These are phyloP conservation scores for Platynereis dumerilii DNA, from an alignment of 2,888 invertebrate genomes.

Conservation along the genomic window DNA sequence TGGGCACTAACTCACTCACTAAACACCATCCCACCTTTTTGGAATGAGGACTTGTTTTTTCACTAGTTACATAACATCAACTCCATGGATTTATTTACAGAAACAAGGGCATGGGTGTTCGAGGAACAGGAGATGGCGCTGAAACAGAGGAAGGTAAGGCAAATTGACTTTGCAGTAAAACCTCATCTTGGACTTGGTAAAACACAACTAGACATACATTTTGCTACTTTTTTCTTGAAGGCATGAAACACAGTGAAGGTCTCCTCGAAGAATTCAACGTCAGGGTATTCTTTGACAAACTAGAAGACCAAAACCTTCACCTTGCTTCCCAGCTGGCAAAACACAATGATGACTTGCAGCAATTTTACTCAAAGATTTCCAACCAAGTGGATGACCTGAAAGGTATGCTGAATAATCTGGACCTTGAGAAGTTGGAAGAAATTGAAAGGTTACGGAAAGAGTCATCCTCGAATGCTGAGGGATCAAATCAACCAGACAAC, in stretches of 20 bases:
- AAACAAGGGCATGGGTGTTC: too few relatives aligned
- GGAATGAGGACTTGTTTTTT: too few relatives aligned
- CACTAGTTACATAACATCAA: too few relatives aligned
- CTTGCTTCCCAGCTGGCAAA: constrained; percentile 58
- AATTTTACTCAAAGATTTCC: constrained; percentile 54
- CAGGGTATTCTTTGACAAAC: constrained; percentile 57
- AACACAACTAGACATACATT: too few relatives aligned
- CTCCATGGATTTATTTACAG: too few relatives aligned
- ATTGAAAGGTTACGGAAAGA: constrained; percentile 43
- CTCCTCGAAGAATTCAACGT: constrained; percentile 60
- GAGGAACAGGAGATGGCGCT: constrained; percentile 48
- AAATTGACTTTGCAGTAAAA: too few relatives aligned
- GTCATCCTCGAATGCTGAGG: constrained; percentile 16
- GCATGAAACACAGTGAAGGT: constrained; percentile 38
- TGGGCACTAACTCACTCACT: too few relatives aligned
- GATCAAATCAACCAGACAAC: not conserved
- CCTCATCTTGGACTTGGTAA: too few relatives aligned
- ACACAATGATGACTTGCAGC: constrained; percentile 54
- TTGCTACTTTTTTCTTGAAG: not conserved
- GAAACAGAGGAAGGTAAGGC: constrained; percentile 31
- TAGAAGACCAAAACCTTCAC: constrained; percentile 62
- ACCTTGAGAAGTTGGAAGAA: constrained; percentile 50
- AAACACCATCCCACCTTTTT: too few relatives aligned
- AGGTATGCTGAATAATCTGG: constrained; percentile 48
- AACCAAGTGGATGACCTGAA: constrained; percentile 55